Conservation (phyloP, 2,797 vertebrate genomes). For the Lutjanus argentimaculatus region DNA sequence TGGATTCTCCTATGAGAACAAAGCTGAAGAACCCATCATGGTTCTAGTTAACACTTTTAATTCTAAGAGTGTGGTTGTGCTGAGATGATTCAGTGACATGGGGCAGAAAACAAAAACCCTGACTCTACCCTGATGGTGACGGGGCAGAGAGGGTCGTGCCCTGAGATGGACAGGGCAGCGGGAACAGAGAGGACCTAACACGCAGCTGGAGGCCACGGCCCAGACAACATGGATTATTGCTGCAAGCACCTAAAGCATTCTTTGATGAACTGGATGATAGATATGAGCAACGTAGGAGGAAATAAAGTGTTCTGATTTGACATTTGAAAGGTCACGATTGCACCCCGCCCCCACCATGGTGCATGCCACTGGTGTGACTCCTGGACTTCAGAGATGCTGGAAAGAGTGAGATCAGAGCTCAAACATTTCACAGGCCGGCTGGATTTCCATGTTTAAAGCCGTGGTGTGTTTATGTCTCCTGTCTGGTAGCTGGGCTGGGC, state of each 20-base stretch:
- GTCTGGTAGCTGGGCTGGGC: slow-evolving; percentile 72
- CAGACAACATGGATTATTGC: neutral
- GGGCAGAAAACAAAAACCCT: slow-evolving; percentile 31
- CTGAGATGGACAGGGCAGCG: neutral
- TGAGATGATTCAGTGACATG: slow-evolving; percentile 60
- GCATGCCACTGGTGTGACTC: slow-evolving; percentile 54
- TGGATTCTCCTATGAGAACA: too few species aligned
- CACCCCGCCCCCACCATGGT: slow-evolving; percentile 20
- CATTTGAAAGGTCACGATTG: slow-evolving; percentile 49
- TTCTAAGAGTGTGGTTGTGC: slow-evolving; percentile 1
- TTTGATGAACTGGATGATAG: slow-evolving; percentile 15
- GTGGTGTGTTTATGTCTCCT: slow-evolving; percentile 79
- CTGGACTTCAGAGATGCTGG: slow-evolving; percentile 68
- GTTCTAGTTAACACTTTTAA: too few species aligned
- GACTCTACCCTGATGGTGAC: slow-evolving; percentile 14
- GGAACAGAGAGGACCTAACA: slow-evolving; percentile 4
- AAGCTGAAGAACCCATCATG: too few species aligned
- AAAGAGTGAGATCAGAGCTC: slow-evolving; percentile 80
- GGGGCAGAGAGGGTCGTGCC: slow-evolving; percentile 4
- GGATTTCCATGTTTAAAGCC: slow-evolving; percentile 77
- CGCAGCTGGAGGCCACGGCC: slow-evolving; percentile 1
- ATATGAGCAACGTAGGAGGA: neutral
- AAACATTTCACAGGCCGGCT: slow-evolving; percentile 72
- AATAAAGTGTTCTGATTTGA: slow-evolving; percentile 26
- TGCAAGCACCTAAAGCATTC: slow-evolving; percentile 2